Evolutionary conservation across 2,888 invertebrate genomes (phyloP).

Genomic region (Seira sanloemensis): DNA sequence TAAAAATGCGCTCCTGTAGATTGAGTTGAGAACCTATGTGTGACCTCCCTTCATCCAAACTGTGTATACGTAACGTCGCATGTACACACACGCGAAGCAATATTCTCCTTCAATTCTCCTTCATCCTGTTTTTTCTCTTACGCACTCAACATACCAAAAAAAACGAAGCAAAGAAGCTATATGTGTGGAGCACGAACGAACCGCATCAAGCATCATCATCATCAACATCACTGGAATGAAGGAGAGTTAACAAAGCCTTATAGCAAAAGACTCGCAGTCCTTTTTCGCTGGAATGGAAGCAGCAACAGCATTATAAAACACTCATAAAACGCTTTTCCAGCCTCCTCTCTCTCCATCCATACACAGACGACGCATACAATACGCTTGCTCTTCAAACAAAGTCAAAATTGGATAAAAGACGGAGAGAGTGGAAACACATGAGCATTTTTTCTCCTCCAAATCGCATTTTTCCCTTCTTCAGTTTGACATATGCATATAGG

Average conservation of each 20-base stretch:
- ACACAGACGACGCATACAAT: not conserved
- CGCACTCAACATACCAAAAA: constrained; percentile 6
- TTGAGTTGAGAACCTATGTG: constrained; percentile 15
- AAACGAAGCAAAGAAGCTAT: constrained; percentile 5
- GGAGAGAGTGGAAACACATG: not conserved
- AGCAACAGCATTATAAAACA: not conserved
- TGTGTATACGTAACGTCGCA: constrained; percentile 8
- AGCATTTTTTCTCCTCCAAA: not conserved
- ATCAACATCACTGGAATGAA: not conserved
- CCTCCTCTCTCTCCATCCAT: not conserved
- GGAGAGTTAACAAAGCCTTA: not conserved
- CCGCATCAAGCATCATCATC: constrained; percentile 8
- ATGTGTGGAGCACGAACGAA: constrained; percentile 30
- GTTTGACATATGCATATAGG: not conserved
- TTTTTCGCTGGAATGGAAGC: too few relatives aligned
- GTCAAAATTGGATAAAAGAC: not conserved
- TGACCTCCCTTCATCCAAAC: constrained; percentile 1
- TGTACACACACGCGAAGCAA: constrained; percentile 2
- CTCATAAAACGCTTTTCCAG: not conserved
- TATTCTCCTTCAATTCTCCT: constrained; percentile 44
- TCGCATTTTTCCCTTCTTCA: not conserved
- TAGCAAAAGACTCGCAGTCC: not conserved
- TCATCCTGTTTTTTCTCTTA: constrained; percentile 22
- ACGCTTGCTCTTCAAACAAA: not conserved
- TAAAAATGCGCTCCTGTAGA: constrained; percentile 26